These are phyloP conservation scores for Cylloceria caligata DNA, from an alignment of 2,888 invertebrate genomes.

Conservation along the genomic window DNA sequence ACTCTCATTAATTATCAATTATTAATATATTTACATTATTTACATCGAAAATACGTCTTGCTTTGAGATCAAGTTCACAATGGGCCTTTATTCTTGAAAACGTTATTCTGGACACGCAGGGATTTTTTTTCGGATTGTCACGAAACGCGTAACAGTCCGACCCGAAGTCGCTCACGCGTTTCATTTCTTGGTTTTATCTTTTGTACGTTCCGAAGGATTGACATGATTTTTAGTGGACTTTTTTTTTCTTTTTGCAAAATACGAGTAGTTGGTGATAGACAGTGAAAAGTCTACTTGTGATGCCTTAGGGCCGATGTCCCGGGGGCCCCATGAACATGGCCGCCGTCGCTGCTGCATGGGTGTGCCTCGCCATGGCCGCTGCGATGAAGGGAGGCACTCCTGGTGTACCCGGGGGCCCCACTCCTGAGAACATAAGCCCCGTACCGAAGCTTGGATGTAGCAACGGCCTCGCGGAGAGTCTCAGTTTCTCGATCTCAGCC, in stretches of 20 bases:
- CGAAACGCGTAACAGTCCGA: neutral
- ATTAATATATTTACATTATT: constrained; percentile 78
- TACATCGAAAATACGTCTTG: constrained; percentile 75
- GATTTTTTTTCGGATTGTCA: neutral
- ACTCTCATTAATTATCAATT: constrained; percentile 29
- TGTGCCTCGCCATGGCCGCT: constrained; percentile 85
- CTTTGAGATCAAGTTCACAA: constrained; percentile 74
- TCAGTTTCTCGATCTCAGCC: constrained; percentile 96
- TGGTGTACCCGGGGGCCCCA: constrained; percentile 86
- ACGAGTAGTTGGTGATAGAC: constrained; percentile 20
- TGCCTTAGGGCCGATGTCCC: constrained; percentile 81
- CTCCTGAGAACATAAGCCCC: constrained; percentile 87
- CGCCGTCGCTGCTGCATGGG: constrained; percentile 86
- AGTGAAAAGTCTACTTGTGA: neutral
- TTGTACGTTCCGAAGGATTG: neutral
- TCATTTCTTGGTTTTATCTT: neutral
- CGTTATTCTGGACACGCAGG: constrained; percentile 20
- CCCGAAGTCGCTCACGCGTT: neutral
- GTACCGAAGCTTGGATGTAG: constrained; percentile 90
- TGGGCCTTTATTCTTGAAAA: constrained; percentile 37
- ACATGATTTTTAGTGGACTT: neutral
- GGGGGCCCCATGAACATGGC: constrained; percentile 84
- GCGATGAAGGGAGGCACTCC: constrained; percentile 88
- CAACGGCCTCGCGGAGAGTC: constrained; percentile 93
- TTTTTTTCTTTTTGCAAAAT: constrained; percentile 10